These are phyloP conservation scores for Siphonodentalium dalli DNA, from an alignment of 2,888 invertebrate genomes.

Conservation along the genomic window DNA sequence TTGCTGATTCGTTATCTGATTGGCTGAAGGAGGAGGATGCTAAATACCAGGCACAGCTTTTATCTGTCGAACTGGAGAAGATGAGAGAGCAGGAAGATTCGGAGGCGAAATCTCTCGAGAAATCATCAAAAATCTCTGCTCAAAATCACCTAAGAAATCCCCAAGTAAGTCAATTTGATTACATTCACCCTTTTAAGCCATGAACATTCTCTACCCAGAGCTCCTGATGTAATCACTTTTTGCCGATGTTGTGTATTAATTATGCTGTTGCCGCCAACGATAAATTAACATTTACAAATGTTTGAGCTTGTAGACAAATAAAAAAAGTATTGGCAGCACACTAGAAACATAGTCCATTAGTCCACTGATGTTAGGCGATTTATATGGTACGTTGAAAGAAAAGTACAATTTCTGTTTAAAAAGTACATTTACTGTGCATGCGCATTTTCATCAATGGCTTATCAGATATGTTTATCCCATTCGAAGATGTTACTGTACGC, in stretches of 20 bases:
- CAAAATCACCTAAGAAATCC: conserved; percentile 49
- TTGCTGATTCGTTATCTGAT: conserved; percentile 54
- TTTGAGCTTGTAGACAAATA: too few relatives aligned
- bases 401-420: too few relatives aligned
- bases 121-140: conserved; percentile 32
- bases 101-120: conserved; percentile 40
- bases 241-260: not conserved
- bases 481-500: too few relatives aligned
- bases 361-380: too few relatives aligned
- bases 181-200: not conserved
- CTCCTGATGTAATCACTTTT: not conserved
- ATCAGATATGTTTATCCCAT: too few relatives aligned
- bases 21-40: conserved; percentile 63
- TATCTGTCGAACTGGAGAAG: conserved; percentile 57
- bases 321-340: too few relatives aligned
- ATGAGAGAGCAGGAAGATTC: conserved; percentile 53
- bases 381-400: too few relatives aligned
- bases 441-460: too few relatives aligned
- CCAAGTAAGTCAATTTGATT: conserved; percentile 30
- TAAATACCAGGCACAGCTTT: conserved; percentile 57
- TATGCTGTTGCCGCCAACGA: too few relatives aligned
- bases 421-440: too few relatives aligned
- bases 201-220: not conserved
- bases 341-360: too few relatives aligned
- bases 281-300: too few relatives aligned